These are phyloP conservation scores for Loxodonta africana DNA, from an alignment of 2,113 vertebrate species.

Conservation along the genomic window DNA sequence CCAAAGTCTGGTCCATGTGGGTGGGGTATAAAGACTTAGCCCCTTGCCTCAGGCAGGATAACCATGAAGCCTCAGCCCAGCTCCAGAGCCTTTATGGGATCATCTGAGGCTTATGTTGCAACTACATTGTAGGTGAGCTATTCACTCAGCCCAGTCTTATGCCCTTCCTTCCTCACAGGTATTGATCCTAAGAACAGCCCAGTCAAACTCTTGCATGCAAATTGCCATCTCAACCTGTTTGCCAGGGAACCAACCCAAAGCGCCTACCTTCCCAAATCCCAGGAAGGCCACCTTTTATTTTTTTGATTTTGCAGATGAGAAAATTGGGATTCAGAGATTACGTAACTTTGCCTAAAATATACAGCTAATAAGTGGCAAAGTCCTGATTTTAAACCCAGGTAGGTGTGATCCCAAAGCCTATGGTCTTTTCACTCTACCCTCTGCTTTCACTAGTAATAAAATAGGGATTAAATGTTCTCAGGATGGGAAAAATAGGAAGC, in stretches of 20 bases:
- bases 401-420: neutral
- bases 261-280: neutral
- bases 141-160: neutral
- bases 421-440: neutral
- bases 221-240: neutral
- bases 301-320: neutral
- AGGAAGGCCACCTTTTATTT: neutral
- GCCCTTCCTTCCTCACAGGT: neutral
- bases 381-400: neutral
- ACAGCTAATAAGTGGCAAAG: neutral
- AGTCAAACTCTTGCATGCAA: neutral
- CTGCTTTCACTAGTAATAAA: conserved; percentile 7
- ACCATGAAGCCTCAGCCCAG: neutral
- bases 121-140: neutral
- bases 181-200: neutral
- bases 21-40: neutral
- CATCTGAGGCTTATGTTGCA: neutral
- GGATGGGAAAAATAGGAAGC: neutral
- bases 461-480: neutral
- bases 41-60: neutral
- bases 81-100: neutral
- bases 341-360: neutral
- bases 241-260: neutral
- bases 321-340: neutral
- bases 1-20: neutral